These are phyloP conservation scores for Zaprionus camerounensis DNA, from an alignment of 1,140 invertebrate genomes.

Conservation along the genomic window DNA sequence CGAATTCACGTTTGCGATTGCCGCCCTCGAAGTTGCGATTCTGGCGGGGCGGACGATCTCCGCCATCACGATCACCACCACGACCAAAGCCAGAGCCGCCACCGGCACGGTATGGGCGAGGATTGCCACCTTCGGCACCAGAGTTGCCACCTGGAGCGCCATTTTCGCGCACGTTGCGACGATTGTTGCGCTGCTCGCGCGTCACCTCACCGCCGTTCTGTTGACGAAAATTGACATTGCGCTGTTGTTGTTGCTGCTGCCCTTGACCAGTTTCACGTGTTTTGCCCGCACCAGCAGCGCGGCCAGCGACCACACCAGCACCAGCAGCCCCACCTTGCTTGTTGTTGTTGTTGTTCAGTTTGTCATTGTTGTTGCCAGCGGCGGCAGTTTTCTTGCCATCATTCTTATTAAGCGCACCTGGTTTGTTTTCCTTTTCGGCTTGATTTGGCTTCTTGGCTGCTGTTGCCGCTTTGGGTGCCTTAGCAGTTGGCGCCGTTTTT, in stretches of 20 bases:
- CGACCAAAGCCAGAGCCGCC: conserved; percentile 44
- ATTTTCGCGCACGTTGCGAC: conserved; percentile 87
- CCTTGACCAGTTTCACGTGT: conserved; percentile 81
- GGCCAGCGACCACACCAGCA: conserved; percentile 43
- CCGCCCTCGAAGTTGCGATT: conserved; percentile 88
- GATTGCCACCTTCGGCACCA: conserved; percentile 84
- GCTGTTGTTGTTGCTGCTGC: conserved; percentile 64
- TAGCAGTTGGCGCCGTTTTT: conserved; percentile 60
- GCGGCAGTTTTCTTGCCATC: conserved; percentile 64
- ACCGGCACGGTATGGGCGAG: conserved; percentile 82
- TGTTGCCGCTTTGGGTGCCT: conserved; percentile 53
- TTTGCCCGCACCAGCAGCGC: conserved; percentile 49
- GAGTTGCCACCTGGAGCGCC: conserved; percentile 85
- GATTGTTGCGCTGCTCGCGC: conserved; percentile 90
- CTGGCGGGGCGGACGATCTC: conserved; percentile 81
- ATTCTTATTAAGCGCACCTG: conserved; percentile 84
- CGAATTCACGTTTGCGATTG: conserved; percentile 93
- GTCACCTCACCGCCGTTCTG: conserved; percentile 85
- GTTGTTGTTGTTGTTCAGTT: conserved; percentile 48
- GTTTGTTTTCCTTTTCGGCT: conserved; percentile 94
- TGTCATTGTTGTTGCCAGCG: conserved; percentile 49
- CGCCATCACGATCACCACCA: conserved; percentile 10
- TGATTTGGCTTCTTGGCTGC: conserved; percentile 82
- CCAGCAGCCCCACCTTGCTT: conserved; percentile 68
- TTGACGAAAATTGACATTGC: conserved; percentile 81